Evolutionary conservation across 2,113 vertebrate species (phyloP), one percentile per base, ranked within the genome.

Genomic region (Camelus bactrianus): DNA sequence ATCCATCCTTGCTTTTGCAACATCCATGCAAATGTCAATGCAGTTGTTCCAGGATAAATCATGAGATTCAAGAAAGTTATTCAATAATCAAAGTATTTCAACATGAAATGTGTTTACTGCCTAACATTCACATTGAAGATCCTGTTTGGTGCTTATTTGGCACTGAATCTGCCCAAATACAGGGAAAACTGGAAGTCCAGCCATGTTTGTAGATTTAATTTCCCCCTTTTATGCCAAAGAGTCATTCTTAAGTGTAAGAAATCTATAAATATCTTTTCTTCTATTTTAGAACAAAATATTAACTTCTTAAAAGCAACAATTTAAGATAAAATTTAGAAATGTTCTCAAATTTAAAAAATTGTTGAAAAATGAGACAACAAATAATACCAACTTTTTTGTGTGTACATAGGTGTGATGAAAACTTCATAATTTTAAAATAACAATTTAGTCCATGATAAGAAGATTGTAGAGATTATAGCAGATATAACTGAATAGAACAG

Each of bases 41-140:
- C 38, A 35, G 5, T 93, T 93, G 62, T 86, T 76, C 22, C 6
- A 38, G 42, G 38, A 70, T 79, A 87, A 70, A 87, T 60, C 8
- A 60, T 69, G 75, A 93, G 35, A 79, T 38, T 79, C n/a, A 86
- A 58, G 62, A 88, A 88, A 77, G 91, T 56, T 93, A 67, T 58
- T 83, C 22, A 70, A n/a, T 56, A 56, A 54, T 88, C 13, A 32
- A 28, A 67, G 17, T 69, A n/a, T 87, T 79, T 93, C 73, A 67
- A 70, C 3, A 38, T 52, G 12, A 38, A 93, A 72, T 70, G 32
- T 48, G 2, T 72, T 87, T 30, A 15, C 28, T 93, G 75, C 42
- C 42, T 88, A 80, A 16, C 62, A 70, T 79, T 79, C 52, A 30
- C 32, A 22, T 48, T 22, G n/a, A 93, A 62, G 32, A 60, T 77